A percentile compares a stretch with the other conserved stretches of the same genome.
These are phyloP conservation scores for Drosophila ercepeae DNA, from an alignment of 1,140 invertebrate genomes.

Conservation along the genomic window DNA sequence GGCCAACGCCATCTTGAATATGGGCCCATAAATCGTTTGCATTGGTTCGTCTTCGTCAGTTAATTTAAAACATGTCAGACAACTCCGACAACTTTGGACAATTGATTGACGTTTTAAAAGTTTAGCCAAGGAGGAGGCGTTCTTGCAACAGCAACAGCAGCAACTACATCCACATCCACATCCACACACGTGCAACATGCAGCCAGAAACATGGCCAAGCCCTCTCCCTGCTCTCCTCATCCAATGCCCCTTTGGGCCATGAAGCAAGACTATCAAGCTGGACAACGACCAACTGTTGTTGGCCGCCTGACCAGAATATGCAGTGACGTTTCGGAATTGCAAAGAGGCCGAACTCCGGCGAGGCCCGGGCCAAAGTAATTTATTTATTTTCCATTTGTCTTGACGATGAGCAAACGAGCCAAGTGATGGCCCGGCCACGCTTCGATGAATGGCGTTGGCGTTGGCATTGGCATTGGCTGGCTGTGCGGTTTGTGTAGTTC, in stretches of 20 bases:
- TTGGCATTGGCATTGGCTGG: slow-evolving; percentile 15
- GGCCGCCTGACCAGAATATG: slow-evolving; percentile 56
- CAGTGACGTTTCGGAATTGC: slow-evolving; percentile 74
- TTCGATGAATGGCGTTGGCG: slow-evolving; percentile 75
- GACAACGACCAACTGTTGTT: slow-evolving; percentile 70
- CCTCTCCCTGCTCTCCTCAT: background rate
- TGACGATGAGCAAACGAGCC: slow-evolving; percentile 81
- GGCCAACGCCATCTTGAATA: slow-evolving; percentile 64
- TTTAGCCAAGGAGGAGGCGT: slow-evolving; percentile 61
- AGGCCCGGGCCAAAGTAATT: slow-evolving; percentile 67
- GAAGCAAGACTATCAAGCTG: slow-evolving; percentile 53
- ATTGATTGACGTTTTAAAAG: slow-evolving; percentile 83
- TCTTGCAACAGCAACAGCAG: slow-evolving; percentile 45
- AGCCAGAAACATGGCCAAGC: slow-evolving; percentile 38
- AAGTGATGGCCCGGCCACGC: slow-evolving; percentile 71
- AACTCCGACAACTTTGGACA: slow-evolving; percentile 81
- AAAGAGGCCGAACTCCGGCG: slow-evolving; percentile 66
- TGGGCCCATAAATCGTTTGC: slow-evolving; percentile 74
- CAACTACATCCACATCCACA: slow-evolving; percentile 14
- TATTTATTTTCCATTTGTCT: slow-evolving; percentile 82
- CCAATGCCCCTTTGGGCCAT: background rate
- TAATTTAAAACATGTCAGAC: slow-evolving; percentile 83
- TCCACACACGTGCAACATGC: slow-evolving; percentile 35
- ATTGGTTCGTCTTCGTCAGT: slow-evolving; percentile 80
- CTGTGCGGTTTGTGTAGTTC: background rate